Evolutionary conservation across 2,797 vertebrate genomes (phyloP).

Genomic region (Parauchenoglanis punctatus): DNA sequence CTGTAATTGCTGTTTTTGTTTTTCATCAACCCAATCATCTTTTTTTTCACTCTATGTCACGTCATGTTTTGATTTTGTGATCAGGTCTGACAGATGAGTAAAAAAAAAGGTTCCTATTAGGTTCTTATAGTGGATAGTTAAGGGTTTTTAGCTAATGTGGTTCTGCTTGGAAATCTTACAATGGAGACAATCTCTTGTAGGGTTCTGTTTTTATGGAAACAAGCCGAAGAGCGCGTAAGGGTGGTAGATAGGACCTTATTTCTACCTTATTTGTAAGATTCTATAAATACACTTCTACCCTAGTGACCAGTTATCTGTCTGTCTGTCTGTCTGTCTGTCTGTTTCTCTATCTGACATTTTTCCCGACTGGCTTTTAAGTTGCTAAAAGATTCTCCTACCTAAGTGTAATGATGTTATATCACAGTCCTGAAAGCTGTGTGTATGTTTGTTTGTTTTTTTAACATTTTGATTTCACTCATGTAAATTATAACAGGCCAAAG

Average conservation of each 20-base stretch:
- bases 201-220: neutral
- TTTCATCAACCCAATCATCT: constrained; percentile 7
- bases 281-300: neutral
- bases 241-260: neutral
- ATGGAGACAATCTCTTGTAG: neutral
- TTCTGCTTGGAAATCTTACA: neutral
- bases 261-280: neutral
- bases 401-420: neutral
- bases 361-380: too few species aligned
- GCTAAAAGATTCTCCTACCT: neutral
- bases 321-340: constrained; percentile 12
- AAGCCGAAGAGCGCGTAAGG: neutral
- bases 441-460: neutral
- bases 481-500: neutral
- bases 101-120: neutral
- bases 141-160: neutral
- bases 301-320: neutral
- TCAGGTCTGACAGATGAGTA: neutral
- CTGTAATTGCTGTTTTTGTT: neutral
- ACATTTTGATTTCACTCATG: neutral
- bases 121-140: neutral
- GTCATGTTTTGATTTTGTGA: constrained; percentile 1
- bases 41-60: neutral
- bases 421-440: neutral
- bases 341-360: neutral